A percentile compares a stretch with the other conserved stretches of the same genome.
Conservation (phyloP, 1,140 invertebrate species). For the Diuraphis noxia region DNA sequence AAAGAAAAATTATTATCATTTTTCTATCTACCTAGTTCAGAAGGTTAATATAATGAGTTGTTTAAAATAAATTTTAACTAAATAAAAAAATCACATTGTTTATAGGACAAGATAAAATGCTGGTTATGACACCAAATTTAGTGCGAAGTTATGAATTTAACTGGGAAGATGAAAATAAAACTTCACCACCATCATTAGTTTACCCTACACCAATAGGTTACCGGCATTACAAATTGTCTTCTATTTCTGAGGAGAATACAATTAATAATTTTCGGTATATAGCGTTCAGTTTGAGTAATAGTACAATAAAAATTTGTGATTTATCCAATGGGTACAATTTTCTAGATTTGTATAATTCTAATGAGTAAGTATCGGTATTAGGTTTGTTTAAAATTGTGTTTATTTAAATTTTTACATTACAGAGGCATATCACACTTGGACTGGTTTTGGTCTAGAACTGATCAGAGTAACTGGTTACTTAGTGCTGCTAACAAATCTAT, state of each 20-base stretch:
- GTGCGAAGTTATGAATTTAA: background rate
- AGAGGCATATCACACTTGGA: constrained; percentile 15
- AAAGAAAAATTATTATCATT: constrained; percentile 39
- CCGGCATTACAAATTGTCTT: background rate
- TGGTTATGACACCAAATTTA: constrained; percentile 17
- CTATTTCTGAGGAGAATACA: constrained; percentile 15
- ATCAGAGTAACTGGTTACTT: constrained; percentile 33
- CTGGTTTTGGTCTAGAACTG: constrained; percentile 38
- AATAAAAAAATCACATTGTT: background rate
- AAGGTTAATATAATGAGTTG: constrained; percentile 16
- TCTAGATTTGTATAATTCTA: constrained; percentile 23
- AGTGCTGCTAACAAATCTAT: constrained; percentile 36
- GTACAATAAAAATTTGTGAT: constrained; percentile 37
- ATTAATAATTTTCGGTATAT: background rate
- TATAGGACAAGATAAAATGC: constrained; percentile 1
- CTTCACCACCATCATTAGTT: background rate
- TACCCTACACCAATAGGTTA: background rate
- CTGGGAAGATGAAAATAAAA: background rate
- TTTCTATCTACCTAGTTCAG: background rate
- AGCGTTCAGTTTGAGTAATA: constrained; percentile 37
- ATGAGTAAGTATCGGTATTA: constrained; percentile 30
- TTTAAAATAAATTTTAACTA: background rate
- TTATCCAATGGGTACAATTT: constrained; percentile 3
- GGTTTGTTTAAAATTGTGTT: background rate
- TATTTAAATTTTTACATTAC: background rate